Conservation (phyloP, 1,140 invertebrate species). For the Triops longicaudatus region DNA sequence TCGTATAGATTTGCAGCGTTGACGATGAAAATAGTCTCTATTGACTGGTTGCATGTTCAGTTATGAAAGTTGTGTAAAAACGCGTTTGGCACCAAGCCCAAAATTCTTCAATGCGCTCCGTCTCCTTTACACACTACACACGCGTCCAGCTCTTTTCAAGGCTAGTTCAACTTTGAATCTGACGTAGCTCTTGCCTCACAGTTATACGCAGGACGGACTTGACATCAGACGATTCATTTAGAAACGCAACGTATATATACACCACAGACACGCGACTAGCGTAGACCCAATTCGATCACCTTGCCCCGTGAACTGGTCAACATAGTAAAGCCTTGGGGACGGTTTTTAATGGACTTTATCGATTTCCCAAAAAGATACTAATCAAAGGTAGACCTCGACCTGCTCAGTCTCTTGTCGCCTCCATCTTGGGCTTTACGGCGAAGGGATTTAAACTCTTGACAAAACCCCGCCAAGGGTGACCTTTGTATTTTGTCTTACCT, state of each 20-base stretch:
- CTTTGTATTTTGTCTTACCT: slow-evolving; percentile 22
- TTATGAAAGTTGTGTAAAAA: neutral
- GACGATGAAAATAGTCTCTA: neutral
- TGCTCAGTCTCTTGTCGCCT: neutral
- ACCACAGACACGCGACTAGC: neutral
- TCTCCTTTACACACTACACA: neutral
- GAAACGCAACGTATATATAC: neutral
- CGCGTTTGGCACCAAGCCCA: neutral
- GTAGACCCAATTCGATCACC: no score
- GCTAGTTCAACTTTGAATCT: slow-evolving; percentile 8
- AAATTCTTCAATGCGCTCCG: no score
- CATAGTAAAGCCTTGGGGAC: neutral
- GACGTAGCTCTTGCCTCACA: neutral
- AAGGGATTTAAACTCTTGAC: neutral
- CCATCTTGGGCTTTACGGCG: neutral
- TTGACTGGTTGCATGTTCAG: neutral
- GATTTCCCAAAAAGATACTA: neutral
- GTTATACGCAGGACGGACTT: neutral
- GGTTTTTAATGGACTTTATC: neutral
- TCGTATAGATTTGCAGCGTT: slow-evolving; percentile 1
- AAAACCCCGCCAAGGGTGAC: neutral
- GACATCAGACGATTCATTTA: neutral
- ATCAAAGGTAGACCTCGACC: slow-evolving; percentile 4
- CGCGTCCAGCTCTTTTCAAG: slow-evolving; percentile 10
- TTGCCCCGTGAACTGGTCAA: neutral